phyloP scores from a whole-genome alignment of 2,888 invertebrate species.

The Ommatoiulus sabulosus region DNA sequence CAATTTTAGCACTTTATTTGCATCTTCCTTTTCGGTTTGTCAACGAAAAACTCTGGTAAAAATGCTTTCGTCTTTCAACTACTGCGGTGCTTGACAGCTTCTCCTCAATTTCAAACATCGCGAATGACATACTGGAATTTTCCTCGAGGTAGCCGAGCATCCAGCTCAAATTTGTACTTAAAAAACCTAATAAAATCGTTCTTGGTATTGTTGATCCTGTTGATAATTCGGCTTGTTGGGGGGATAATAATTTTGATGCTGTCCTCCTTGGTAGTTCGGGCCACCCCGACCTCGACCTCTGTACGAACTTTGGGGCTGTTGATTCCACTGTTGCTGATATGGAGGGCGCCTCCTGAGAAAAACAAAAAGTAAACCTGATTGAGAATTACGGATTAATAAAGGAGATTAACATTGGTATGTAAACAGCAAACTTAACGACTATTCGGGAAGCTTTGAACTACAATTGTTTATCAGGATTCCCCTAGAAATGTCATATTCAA shows the following conservation, averaged over 20 bases:
- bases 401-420: too few relatives aligned
- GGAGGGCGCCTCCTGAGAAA: not conserved
- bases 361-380: not conserved
- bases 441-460: too few relatives aligned
- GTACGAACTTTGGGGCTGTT: not conserved
- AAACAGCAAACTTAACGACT: too few relatives aligned
- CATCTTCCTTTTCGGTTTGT: too few relatives aligned
- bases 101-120: too few relatives aligned
- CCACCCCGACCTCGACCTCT: not conserved
- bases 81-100: too few relatives aligned
- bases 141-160: not conserved
- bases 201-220: not conserved
- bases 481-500: too few relatives aligned
- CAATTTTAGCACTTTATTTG: not conserved
- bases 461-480: too few relatives aligned
- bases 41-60: too few relatives aligned
- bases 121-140: not conserved
- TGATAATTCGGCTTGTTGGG: not conserved
- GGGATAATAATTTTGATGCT: not conserved
- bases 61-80: too few relatives aligned
- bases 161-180: not conserved
- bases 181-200: not conserved
- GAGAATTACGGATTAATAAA: too few relatives aligned
- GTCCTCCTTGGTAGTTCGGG: not conserved
- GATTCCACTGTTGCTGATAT: not conserved